Evolutionary conservation across 2,888 invertebrate genomes (phyloP).

Genomic region (Acanthoscelides obtectus): DNA sequence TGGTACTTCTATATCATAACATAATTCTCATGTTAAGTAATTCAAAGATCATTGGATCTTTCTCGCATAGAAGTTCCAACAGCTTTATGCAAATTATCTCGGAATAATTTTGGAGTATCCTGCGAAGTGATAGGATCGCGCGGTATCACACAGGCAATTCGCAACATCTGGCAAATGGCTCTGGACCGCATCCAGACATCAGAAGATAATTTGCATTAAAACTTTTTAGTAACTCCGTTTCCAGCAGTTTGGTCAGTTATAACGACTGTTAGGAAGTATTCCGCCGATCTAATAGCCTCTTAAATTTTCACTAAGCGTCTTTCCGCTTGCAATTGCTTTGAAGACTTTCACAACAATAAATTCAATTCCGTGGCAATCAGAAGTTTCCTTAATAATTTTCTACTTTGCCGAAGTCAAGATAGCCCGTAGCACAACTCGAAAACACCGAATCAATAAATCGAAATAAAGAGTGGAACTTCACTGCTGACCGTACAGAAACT

Average conservation of each 20-base stretch:
- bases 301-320: conserved; percentile 8
- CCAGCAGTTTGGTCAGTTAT: neutral
- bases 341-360: conserved; percentile 20
- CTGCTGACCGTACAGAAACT: neutral
- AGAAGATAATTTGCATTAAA: neutral
- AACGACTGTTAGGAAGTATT: neutral
- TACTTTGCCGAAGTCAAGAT: conserved; percentile 17
- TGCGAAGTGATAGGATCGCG: neutral
- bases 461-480: neutral
- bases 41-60: no score
- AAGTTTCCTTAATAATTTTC: conserved; percentile 26
- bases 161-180: neutral
- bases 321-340: neutral
- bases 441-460: conserved; percentile 17
- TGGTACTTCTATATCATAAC: no score
- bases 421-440: conserved; percentile 14
- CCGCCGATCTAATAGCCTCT: conserved; percentile 6
- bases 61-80: no score
- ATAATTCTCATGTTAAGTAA: no score
- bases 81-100: neutral
- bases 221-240: neutral
- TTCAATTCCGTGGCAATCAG: conserved; percentile 25
- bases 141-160: neutral
- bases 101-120: neutral
- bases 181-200: neutral